These are phyloP conservation scores for Clinocottus analis DNA, from an alignment of 2,113 vertebrate species.

Conservation along the genomic window DNA sequence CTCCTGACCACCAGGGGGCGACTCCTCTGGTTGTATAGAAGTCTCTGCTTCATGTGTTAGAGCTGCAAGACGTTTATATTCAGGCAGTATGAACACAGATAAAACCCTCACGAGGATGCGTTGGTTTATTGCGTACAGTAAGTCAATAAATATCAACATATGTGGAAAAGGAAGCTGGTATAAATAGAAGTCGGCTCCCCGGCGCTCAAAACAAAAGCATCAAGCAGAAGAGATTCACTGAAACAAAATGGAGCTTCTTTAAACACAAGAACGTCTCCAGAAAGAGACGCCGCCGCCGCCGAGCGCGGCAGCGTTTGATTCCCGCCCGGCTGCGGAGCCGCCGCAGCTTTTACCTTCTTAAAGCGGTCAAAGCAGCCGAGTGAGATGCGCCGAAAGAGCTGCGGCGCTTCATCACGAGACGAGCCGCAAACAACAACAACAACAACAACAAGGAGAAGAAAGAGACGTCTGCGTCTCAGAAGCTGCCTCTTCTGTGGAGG, in stretches of 20 bases:
- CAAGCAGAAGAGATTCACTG: constrained; percentile 16
- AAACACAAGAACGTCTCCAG: constrained; percentile 17
- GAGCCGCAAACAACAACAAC: constrained; percentile 36
- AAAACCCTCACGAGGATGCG: not conserved
- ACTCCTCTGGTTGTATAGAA: no score
- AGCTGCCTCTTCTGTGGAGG: no score
- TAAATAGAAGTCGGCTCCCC: not conserved
- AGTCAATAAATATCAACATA: not conserved
- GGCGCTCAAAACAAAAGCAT: not conserved
- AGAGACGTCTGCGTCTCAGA: not conserved
- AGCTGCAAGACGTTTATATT: no score
- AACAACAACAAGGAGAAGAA: no score
- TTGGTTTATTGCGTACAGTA: not conserved
- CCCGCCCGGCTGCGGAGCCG: constrained; percentile 7
- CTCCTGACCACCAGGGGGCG: no score
- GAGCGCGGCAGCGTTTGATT: constrained; percentile 44
- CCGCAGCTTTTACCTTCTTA: constrained; percentile 29
- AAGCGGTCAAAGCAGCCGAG: constrained; percentile 50
- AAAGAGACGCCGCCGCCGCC: constrained; percentile 13
- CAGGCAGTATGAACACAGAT: no score
- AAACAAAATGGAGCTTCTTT: constrained; percentile 32
- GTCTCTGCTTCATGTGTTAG: no score
- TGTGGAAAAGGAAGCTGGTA: not conserved
- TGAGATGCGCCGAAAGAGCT: not conserved
- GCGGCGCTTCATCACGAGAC: constrained; percentile 9